Base-by-base conservation (phyloP, 2,888 invertebrate species). In the Andrena flavipes region DNA sequence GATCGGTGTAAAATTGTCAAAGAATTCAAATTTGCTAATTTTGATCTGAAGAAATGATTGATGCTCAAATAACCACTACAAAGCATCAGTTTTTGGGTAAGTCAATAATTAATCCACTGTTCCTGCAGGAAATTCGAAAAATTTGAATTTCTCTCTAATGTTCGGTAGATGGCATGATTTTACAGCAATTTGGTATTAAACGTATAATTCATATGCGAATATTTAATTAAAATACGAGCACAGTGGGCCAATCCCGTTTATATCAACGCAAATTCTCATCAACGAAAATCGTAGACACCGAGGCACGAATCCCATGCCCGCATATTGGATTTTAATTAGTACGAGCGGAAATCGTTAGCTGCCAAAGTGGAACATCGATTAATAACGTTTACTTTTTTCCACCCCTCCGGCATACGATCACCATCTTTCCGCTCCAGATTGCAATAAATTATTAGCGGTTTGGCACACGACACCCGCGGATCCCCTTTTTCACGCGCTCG, bases 281-380 rank as follows among this genome's bases (percentile, higher is more conserved):
- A 16, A 20, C 16, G 48, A 10, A 30, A 42, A 72, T 69, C 29
- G 26, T 26, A 35, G 29, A n/a, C 73, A 60, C 49, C 26, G 65
- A 73, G 10, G 56, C 26, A 56, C 8, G 23, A 76, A 74, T n/a
- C 42, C 69, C 59, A 3, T 29, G 64, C 63, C 63, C 59, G 62
- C n/a, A n/a, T 82, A 82, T 82, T 62, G 82, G 76, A 72, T 82
- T 76, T 82, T 76, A 71, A 82, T 82, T 71, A 82, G 71, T 82
- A 72, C 48, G 16, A 69, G 76, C 83, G 76, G 82, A 76, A 82
- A 82, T 82, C 76, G 76, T 82, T 82, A 72, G 30, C 49, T 51
- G 26, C 71, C 48, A 59, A 59, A 68, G 56, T 68, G 82, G 49
- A 82, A 56, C 76, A 56, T 75, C 75, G 82, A 82, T 82, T 82